Conservation (phyloP, 2,797 vertebrate genomes). For the Mormyrops attenuatus region DNA sequence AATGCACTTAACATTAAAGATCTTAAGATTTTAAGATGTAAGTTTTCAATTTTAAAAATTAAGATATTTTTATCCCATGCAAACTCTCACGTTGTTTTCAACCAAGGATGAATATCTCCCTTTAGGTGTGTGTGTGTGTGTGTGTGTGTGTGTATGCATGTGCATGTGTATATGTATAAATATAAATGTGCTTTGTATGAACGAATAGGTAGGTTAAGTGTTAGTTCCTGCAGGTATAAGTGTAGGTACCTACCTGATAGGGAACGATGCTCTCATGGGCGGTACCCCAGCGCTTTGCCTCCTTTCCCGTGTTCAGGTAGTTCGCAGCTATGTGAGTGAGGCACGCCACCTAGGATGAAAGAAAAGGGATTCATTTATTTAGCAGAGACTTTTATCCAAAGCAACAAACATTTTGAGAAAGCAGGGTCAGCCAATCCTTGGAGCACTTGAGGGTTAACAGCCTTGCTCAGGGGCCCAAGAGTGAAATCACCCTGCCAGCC, state of each 20-base stretch:
- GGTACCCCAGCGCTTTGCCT: constrained; percentile 83
- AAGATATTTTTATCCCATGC: neutral
- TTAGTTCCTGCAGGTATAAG: neutral
- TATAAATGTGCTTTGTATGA: neutral
- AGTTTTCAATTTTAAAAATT: neutral
- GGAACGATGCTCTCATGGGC: constrained; percentile 92
- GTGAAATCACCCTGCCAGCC: neutral
- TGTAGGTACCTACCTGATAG: constrained; percentile 74
- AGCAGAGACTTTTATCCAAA: neutral
- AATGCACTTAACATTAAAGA: neutral
- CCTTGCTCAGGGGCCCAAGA: neutral
- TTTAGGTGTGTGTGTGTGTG: neutral
- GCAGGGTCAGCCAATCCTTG: neutral
- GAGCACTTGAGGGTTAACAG: neutral
- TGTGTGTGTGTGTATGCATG: neutral
- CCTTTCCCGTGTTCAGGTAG: constrained; percentile 77
- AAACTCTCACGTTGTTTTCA: neutral
- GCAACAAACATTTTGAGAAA: neutral
- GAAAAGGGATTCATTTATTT: neutral
- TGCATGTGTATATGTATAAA: neutral
- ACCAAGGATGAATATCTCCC: neutral
- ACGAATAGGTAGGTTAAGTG: neutral
- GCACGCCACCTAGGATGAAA: constrained; percentile 78
- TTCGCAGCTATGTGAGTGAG: constrained; percentile 85
- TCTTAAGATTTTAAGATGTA: neutral